A percentile compares a stretch with the other conserved stretches of the same genome.
These are phyloP conservation scores for Ooceraea biroi DNA, from an alignment of 1,140 invertebrate species.

Conservation along the genomic window DNA sequence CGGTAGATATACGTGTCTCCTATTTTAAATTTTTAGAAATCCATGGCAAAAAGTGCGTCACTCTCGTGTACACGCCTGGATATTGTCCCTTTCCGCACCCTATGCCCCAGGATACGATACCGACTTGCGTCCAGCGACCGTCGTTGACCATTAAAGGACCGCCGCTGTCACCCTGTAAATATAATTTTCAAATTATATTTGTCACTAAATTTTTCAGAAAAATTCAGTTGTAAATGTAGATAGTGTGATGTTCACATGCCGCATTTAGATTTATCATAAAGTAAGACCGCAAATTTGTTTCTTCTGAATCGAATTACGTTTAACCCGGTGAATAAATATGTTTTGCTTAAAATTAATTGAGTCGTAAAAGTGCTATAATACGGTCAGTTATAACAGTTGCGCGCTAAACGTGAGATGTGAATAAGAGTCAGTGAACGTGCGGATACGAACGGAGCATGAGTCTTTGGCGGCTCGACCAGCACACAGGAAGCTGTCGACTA, in stretches of 20 bases:
- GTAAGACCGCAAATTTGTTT: neutral
- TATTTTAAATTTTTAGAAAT: conserved; percentile 90
- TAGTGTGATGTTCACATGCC: neutral
- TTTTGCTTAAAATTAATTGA: conserved; percentile 4
- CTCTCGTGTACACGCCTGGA: conserved; percentile 95
- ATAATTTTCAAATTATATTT: neutral
- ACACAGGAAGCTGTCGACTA: conserved; percentile 95
- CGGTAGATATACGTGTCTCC: neutral
- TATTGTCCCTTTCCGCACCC: conserved; percentile 96
- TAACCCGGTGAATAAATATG: neutral
- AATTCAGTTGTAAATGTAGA: conserved; percentile 4
- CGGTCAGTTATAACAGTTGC: too few species aligned
- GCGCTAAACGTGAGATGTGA: neutral
- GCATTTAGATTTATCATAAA: neutral
- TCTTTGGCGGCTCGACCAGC: conserved; percentile 93
- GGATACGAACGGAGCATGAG: conserved; percentile 93
- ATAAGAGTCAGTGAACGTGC: neutral
- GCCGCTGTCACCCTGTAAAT: conserved; percentile 94
- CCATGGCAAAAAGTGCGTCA: conserved; percentile 92
- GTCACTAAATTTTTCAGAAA: conserved; percentile 24
- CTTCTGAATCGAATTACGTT: neutral
- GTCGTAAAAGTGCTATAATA: too few species aligned
- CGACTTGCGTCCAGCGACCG: conserved; percentile 93
- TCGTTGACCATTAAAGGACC: conserved; percentile 95
- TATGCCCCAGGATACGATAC: conserved; percentile 95